Evolutionary conservation across 64 coral and sea anemone species (phyloP).

Genomic region (Pocillopora damicornis): DNA sequence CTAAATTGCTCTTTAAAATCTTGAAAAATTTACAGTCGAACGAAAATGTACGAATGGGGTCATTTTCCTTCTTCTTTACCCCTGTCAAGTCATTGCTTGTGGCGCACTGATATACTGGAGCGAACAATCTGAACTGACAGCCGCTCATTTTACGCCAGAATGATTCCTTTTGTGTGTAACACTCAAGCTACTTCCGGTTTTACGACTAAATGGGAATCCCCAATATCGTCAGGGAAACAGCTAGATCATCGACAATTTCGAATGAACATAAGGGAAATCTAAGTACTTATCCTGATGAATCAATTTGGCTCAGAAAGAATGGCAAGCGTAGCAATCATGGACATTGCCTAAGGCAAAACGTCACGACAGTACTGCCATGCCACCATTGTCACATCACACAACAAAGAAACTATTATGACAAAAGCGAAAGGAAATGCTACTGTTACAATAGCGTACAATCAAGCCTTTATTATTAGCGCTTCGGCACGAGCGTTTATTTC

Average conservation of each 20-base stretch:
- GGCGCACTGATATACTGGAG: not conserved
- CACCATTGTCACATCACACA: too few relatives aligned
- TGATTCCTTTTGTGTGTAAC: not conserved
- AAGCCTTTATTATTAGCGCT: too few relatives aligned
- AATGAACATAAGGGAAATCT: not conserved
- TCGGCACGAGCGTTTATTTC: too few relatives aligned
- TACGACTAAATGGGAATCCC: slow-evolving; percentile 6
- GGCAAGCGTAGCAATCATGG: too few relatives aligned
- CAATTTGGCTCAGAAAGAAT: too few relatives aligned
- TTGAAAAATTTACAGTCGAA: slow-evolving; percentile 2
- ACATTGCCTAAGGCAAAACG: too few relatives aligned
- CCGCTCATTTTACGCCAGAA: slow-evolving; percentile 12
- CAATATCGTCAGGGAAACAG: not conserved
- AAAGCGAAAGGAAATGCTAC: too few relatives aligned
- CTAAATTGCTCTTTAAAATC: not conserved
- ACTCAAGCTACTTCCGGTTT: not conserved
- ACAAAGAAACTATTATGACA: too few relatives aligned
- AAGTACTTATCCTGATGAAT: too few relatives aligned
- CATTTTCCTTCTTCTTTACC: not conserved
- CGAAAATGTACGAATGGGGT: not conserved
- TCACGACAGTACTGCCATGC: too few relatives aligned
- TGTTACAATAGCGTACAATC: too few relatives aligned
- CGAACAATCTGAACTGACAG: not conserved
- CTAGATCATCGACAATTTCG: not conserved
- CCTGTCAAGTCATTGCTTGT: slow-evolving; percentile 11